A percentile compares a stretch with the other conserved stretches of the same genome.
Conservation (phyloP, 2,113 vertebrate species). For the Rhinogobius similis region DNA sequence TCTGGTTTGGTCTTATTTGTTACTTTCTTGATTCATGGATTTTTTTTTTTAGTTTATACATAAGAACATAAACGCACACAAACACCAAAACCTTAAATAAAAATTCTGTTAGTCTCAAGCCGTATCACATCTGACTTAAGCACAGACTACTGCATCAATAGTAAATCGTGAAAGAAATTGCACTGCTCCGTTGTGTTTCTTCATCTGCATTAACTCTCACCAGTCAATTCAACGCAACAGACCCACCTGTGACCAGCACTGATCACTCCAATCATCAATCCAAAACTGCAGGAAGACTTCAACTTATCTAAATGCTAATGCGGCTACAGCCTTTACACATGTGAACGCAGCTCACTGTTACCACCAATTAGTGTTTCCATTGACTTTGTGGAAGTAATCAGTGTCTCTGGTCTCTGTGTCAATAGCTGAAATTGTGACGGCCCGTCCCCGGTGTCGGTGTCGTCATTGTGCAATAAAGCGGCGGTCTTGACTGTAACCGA, state of each 20-base stretch:
- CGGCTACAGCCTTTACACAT: neutral
- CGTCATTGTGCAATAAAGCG: slow-evolving; percentile 32
- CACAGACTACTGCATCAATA: too few relatives aligned
- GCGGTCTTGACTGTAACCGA: slow-evolving; percentile 30
- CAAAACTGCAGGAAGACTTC: neutral
- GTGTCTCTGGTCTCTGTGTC: slow-evolving; percentile 24
- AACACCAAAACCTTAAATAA: too few relatives aligned
- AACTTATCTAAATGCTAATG: slow-evolving; percentile 7
- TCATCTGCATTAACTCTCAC: neutral
- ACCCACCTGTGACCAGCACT: neutral
- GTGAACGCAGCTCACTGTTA: slow-evolving; percentile 16
- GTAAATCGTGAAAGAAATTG: neutral
- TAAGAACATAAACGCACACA: too few relatives aligned
- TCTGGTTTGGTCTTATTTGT: too few relatives aligned
- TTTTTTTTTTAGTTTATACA: too few relatives aligned
- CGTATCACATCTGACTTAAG: too few relatives aligned
- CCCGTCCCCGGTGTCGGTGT: slow-evolving; percentile 16
- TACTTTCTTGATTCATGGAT: too few relatives aligned
- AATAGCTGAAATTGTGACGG: slow-evolving; percentile 28
- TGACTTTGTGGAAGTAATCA: slow-evolving; percentile 24
- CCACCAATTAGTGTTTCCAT: slow-evolving; percentile 35
- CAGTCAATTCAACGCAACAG: neutral
- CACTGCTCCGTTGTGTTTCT: neutral
- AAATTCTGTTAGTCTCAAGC: too few relatives aligned
- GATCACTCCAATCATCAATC: neutral